A percentile compares a stretch with the other conserved stretches of the same genome.
Evolutionary conservation across 2,888 invertebrate genomes (phyloP).

Genomic region (Crocallis elinguaria): DNA sequence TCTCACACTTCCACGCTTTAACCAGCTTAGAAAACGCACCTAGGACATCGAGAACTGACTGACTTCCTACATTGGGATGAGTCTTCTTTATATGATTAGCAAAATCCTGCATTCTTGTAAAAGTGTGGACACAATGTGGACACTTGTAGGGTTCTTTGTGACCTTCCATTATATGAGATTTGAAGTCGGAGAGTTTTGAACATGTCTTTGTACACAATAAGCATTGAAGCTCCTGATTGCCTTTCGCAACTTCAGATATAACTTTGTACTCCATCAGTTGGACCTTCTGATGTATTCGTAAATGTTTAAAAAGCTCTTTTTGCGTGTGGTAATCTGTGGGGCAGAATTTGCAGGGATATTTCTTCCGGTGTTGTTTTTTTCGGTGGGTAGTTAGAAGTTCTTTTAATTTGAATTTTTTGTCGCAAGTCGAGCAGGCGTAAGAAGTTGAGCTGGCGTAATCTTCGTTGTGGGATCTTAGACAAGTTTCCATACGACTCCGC

Average conservation of each 20-base stretch:
- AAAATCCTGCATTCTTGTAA: slow-evolving; percentile 71
- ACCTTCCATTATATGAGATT: slow-evolving; percentile 73
- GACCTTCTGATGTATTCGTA: slow-evolving; percentile 74
- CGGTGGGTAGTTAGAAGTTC: slow-evolving; percentile 64
- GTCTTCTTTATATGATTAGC: slow-evolving; percentile 69
- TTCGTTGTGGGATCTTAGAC: slow-evolving; percentile 66
- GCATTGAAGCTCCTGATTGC: slow-evolving; percentile 71
- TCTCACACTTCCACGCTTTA: slow-evolving; percentile 80
- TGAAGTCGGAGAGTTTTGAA: slow-evolving; percentile 65
- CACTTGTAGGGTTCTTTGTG: slow-evolving; percentile 72
- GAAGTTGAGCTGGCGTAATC: slow-evolving; percentile 49
- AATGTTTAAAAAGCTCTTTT: slow-evolving; percentile 74
- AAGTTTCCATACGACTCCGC: slow-evolving; percentile 72
- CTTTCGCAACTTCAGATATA: slow-evolving; percentile 71
- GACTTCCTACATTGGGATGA: slow-evolving; percentile 71
- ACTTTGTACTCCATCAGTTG: slow-evolving; percentile 79
- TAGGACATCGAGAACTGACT: slow-evolving; percentile 70
- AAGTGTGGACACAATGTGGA: slow-evolving; percentile 62
- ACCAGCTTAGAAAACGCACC: slow-evolving; percentile 74
- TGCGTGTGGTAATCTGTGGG: slow-evolving; percentile 75
- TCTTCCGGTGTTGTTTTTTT: slow-evolving; percentile 68
- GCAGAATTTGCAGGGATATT: slow-evolving; percentile 77
- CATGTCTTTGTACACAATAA: slow-evolving; percentile 71
- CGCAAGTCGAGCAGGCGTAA: slow-evolving; percentile 64
- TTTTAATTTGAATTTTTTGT: slow-evolving; percentile 67